phyloP scores from a whole-genome alignment of 2,797 vertebrate species.

The Enteromius mattozi region DNA sequence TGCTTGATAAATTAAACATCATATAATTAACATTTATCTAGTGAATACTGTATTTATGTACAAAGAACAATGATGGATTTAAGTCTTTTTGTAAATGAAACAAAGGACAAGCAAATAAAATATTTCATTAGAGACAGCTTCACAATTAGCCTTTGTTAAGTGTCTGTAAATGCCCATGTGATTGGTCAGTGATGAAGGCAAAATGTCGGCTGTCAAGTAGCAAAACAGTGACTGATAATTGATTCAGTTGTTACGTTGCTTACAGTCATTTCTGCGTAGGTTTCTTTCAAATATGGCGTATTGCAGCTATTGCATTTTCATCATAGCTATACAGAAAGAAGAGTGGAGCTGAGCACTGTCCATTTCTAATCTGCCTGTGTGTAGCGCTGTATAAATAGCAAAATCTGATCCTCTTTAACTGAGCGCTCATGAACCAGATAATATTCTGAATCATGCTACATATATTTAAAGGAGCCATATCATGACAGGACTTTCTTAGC shows the following conservation, averaged over 20 bases:
- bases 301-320: constrained; percentile 8
- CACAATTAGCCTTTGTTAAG: neutral
- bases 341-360: constrained; percentile 56
- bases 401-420: constrained; percentile 77
- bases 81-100: neutral
- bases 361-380: constrained; percentile 69
- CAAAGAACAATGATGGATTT: neutral
- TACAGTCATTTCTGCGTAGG: constrained; percentile 1
- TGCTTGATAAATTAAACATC: neutral
- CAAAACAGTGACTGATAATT: neutral
- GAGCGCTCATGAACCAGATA: constrained; percentile 71
- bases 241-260: neutral
- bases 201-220: constrained; percentile 6
- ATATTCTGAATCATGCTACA: constrained; percentile 62
- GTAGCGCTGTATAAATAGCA: constrained; percentile 74
- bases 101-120: neutral
- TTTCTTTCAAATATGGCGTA: neutral
- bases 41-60: neutral
- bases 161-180: constrained; percentile 3
- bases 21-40: neutral
- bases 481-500: neutral
- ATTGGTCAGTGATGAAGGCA: neutral
- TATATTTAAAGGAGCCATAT: constrained; percentile 56
- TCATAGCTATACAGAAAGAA: constrained; percentile 18
- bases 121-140: neutral